These are phyloP conservation scores for Trimorus sp. DNA, from an alignment of 2,888 invertebrate genomes.

Conservation along the genomic window DNA sequence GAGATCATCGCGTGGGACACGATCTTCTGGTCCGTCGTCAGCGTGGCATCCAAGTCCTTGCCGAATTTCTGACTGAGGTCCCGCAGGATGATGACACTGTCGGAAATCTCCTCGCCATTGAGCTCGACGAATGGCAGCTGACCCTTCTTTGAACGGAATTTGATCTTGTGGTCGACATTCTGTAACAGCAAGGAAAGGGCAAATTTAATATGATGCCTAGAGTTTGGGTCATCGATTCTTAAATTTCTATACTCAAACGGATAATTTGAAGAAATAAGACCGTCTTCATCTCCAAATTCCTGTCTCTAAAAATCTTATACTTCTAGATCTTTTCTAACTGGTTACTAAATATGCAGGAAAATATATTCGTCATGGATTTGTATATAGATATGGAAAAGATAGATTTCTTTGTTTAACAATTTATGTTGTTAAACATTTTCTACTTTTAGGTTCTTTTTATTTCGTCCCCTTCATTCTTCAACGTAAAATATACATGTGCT, in stretches of 20 bases:
- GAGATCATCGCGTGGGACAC: conserved; percentile 95
- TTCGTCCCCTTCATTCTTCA: too few relatives aligned
- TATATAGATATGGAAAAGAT: too few relatives aligned
- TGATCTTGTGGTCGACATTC: conserved; percentile 97
- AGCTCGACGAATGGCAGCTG: conserved; percentile 97
- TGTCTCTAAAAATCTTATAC: too few relatives aligned
- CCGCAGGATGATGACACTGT: conserved; percentile 94
- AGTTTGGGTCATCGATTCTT: neutral
- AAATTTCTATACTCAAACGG: neutral
- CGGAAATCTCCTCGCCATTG: conserved; percentile 96
- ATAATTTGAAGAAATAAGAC: neutral
- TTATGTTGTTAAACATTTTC: too few relatives aligned
- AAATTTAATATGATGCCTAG: neutral
- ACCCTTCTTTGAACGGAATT: conserved; percentile 96
- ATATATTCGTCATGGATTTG: too few relatives aligned
- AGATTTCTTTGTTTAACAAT: too few relatives aligned
- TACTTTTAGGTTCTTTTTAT: too few relatives aligned
- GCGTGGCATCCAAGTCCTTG: conserved; percentile 91
- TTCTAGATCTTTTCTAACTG: too few relatives aligned
- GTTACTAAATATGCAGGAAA: too few relatives aligned
- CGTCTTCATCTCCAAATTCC: too few relatives aligned
- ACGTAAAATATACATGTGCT: too few relatives aligned
- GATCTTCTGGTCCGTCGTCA: conserved; percentile 93
- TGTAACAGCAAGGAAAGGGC: conserved; percentile 81
- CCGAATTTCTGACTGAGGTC: conserved; percentile 91